phyloP scores from a whole-genome alignment of 2,888 invertebrate genomes.

The Listrodromus nycthemerus region DNA sequence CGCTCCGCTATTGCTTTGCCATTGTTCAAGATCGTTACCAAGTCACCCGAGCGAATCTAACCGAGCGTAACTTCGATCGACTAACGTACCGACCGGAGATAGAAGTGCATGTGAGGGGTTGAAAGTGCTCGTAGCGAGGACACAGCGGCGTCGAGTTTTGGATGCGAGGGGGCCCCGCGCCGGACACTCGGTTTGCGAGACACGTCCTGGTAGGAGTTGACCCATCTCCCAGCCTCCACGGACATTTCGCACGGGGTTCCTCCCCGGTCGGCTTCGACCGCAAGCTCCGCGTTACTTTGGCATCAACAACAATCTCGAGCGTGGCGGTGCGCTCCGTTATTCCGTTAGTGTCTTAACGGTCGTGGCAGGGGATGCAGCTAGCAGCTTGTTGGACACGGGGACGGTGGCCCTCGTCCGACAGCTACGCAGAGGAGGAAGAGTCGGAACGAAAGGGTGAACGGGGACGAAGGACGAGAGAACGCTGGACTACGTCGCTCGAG shows the following conservation, averaged over 20 bases:
- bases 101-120: constrained; percentile 75
- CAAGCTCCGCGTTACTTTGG: constrained; percentile 80
- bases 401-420: constrained; percentile 53
- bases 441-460: constrained; percentile 43
- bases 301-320: constrained; percentile 84
- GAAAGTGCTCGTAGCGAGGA: constrained; percentile 64
- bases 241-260: constrained; percentile 62
- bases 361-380: constrained; percentile 54
- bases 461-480: constrained; percentile 25
- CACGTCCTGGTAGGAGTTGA: constrained; percentile 77
- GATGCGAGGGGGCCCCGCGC: constrained; percentile 50
- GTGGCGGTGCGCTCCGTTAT: constrained; percentile 79
- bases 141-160: constrained; percentile 50
- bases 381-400: constrained; percentile 44
- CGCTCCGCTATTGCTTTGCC: neutral
- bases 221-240: constrained; percentile 59
- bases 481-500: constrained; percentile 46
- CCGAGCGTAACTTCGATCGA: constrained; percentile 33
- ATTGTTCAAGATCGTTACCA: constrained; percentile 5
- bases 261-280: constrained; percentile 54
- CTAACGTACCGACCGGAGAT: constrained; percentile 47
- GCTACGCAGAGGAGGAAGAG: constrained; percentile 60
- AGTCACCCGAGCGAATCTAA: neutral
- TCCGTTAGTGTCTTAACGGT: constrained; percentile 83
- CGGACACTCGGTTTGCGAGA: constrained; percentile 82